Evolutionary conservation across 2,888 invertebrate genomes (phyloP).

Genomic region (Drosophila prolongata): DNA sequence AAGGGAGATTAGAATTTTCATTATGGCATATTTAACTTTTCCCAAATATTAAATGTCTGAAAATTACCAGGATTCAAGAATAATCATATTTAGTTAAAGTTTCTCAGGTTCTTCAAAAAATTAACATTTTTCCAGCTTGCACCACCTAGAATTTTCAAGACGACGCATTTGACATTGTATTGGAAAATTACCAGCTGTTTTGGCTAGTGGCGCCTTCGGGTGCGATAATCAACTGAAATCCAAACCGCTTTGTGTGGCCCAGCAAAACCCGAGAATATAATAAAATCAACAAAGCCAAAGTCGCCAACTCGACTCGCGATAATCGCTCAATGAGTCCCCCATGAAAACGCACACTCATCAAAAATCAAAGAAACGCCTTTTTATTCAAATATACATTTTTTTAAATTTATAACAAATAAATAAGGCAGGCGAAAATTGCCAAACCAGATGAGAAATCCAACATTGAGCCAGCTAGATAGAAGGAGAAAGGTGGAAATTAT

Average conservation of each 20-base stretch:
- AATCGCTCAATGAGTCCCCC: constrained; percentile 20
- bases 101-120: background rate
- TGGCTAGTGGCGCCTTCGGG: constrained; percentile 17
- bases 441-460: background rate
- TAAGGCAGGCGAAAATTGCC: constrained; percentile 9
- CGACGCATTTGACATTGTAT: background rate
- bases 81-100: background rate
- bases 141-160: background rate
- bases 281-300: constrained; percentile 24
- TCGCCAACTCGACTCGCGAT: constrained; percentile 24
- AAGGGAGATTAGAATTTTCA: no score
- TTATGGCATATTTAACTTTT: no score
- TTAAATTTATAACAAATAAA: constrained; percentile 43
- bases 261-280: constrained; percentile 24
- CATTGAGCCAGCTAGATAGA: background rate
- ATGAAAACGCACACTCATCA: constrained; percentile 48
- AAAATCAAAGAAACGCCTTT: constrained; percentile 43
- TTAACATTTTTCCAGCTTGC: background rate
- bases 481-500: background rate
- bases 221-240: constrained; percentile 31
- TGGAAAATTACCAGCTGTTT: constrained; percentile 29
- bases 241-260: constrained; percentile 26
- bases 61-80: no score
- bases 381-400: constrained; percentile 55
- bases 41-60: no score